A percentile compares a stretch with the other conserved stretches of the same genome.
phyloP scores from a whole-genome alignment of 2,113 vertebrate genomes.

The Semicossyphus pulcher region DNA sequence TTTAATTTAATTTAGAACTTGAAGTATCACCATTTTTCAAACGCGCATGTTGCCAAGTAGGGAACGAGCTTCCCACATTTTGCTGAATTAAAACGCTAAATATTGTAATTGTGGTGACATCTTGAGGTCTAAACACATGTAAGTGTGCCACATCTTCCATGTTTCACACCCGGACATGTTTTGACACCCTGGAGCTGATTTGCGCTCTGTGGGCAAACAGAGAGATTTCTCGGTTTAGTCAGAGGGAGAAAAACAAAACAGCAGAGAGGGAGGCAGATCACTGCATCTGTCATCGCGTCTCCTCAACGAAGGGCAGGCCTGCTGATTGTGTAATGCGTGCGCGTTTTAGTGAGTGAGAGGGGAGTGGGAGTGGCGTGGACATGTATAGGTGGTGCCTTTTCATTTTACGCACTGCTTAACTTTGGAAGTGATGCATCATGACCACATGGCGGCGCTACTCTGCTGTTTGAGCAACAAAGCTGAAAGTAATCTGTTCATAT shows the following conservation, averaged over 20 bases:
- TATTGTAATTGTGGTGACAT: background rate
- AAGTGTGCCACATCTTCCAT: background rate
- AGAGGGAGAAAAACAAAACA: slow-evolving; percentile 59
- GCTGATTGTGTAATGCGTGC: slow-evolving; percentile 36
- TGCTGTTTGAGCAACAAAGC: slow-evolving; percentile 7
- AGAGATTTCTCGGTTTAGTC: slow-evolving; percentile 51
- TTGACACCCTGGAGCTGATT: slow-evolving; percentile 18
- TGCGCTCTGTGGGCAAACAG: background rate
- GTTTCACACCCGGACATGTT: slow-evolving; percentile 14
- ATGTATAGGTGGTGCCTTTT: background rate
- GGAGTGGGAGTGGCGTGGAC: accelerated
- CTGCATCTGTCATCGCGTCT: slow-evolving; percentile 60
- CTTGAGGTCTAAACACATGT: background rate
- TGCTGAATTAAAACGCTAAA: background rate
- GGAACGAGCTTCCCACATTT: background rate
- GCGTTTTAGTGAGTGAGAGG: background rate
- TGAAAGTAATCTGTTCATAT: background rate
- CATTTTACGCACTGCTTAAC: background rate
- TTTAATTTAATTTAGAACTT: too few species aligned
- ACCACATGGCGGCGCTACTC: slow-evolving; percentile 73
- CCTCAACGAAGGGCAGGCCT: slow-evolving; percentile 9
- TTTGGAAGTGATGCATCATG: background rate
- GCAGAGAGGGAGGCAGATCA: slow-evolving; percentile 46
- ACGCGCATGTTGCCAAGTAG: too few species aligned
- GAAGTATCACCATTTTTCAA: too few species aligned